phyloP scores from a whole-genome alignment of 1,140 invertebrate species.

The Anoplophora glabripennis region DNA sequence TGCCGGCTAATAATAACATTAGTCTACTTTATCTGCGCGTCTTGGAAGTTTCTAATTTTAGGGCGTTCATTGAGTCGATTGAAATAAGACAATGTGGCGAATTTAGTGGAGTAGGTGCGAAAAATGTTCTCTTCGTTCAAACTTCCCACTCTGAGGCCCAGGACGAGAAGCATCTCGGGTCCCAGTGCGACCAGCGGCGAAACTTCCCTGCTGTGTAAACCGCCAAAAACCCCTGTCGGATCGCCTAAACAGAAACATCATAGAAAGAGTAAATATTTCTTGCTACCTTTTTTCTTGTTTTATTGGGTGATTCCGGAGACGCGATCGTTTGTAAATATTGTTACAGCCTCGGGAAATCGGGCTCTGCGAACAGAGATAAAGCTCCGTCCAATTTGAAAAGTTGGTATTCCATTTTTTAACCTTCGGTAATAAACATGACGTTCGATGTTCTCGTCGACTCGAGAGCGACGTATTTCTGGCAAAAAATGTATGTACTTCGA shows the following conservation, averaged over 20 bases:
- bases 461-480: too few species aligned
- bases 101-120: neutral
- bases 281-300: too few species aligned
- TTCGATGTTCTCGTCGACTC: too few species aligned
- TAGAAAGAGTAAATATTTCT: constrained; percentile 29
- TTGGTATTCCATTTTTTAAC: too few species aligned
- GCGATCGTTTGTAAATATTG: too few species aligned
- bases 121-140: constrained; percentile 40
- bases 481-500: too few species aligned
- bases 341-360: too few species aligned
- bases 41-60: constrained; percentile 12
- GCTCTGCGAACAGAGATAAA: too few species aligned
- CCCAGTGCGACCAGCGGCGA: constrained; percentile 7
- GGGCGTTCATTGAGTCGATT: constrained; percentile 3
- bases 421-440: too few species aligned
- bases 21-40: too few species aligned
- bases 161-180: constrained; percentile 27
- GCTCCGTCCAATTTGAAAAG: too few species aligned
- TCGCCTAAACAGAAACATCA: constrained; percentile 36
- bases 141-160: constrained; percentile 33
- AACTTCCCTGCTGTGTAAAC: constrained; percentile 23
- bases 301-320: too few species aligned
- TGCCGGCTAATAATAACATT: constrained; percentile 6
- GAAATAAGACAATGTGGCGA: constrained; percentile 9
- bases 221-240: constrained; percentile 34